Evolutionary conservation across 2,113 vertebrate species (phyloP), one percentile per base, ranked within the genome.

Genomic region (Stercorarius parasiticus): DNA sequence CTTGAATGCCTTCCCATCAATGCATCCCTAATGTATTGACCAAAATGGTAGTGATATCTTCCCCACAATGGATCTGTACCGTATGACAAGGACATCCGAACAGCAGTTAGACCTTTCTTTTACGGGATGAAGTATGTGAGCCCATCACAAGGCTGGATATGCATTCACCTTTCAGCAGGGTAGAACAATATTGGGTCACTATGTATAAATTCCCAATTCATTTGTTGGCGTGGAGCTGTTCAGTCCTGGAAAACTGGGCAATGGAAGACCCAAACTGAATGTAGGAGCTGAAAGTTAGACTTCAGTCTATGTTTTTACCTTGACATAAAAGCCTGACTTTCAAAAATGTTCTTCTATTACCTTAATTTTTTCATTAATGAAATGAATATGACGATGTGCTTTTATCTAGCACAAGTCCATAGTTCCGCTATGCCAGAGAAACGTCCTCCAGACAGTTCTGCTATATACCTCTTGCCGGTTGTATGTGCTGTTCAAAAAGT

Each of bases 401-500:
- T 94, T 87, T 69, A 58, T 77, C 47, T 71, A 77, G n/a, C 26
- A 13, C 25, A 55, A 89, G 21, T 52, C 61, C 32, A 20, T 45
- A 69, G 17, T 61, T 76, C 18, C 9, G 2, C 59, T 83, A 9
- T 67, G n/a, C 32, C 50, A 42, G n/a, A 86, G 59, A 83, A 86
- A 49, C 10, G 5, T 78, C 43, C 29, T 81, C 34, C 67, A 62
- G 56, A 11, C 16, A 47, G 30, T 34, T 72, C 49, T 82, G 71
- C 64, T 62, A 73, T 67, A 32, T 97, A 98, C 99, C 98, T 99
- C 98, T 89, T 98, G 97, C 70, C 59, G 97, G 50, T 98, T 97
- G 91, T 99, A 99, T 69, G 98, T 98, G 29, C 97, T 96, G 40
- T 97, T 98, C 91, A 99, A 89, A 78, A 99, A 98, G 64, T 16